Percentiles rank a stretch among this genome's conserved stretches.
Conservation (phyloP, 2,888 invertebrate species). For the Amiota minor region DNA sequence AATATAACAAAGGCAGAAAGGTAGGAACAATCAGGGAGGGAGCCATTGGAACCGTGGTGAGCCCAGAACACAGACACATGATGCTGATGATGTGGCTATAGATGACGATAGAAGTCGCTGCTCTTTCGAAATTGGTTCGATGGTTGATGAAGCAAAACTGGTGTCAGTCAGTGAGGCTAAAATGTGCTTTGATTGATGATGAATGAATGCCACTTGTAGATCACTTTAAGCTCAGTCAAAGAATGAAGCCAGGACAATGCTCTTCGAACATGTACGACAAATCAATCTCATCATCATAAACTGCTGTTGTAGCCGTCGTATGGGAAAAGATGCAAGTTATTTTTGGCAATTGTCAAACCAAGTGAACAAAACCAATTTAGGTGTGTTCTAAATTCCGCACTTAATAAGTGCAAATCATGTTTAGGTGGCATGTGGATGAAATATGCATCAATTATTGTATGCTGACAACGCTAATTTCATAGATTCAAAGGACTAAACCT, state of each 20-base stretch:
- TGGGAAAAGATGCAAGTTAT: no score
- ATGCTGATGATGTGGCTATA: background rate
- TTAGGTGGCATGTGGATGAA: background rate
- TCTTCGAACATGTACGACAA: no score
- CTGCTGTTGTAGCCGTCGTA: no score
- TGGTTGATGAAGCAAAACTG: background rate
- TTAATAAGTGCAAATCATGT: conserved; percentile 9
- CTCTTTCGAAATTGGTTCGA: no score
- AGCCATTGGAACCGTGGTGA: background rate
- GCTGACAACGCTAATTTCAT: conserved; percentile 23
- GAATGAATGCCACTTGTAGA: conserved; percentile 35
- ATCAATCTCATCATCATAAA: no score
- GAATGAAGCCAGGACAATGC: no score
- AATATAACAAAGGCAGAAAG: background rate
- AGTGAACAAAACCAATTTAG: no score
- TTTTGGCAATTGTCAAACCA: no score
- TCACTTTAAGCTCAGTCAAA: no score
- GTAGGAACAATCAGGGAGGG: background rate
- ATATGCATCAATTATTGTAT: conserved; percentile 9
- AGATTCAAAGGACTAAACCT: background rate
- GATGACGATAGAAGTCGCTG: background rate
- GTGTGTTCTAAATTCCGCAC: background rate
- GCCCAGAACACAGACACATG: background rate
- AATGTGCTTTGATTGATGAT: conserved; percentile 32
- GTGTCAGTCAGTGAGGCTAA: conserved; percentile 16